phyloP scores from a whole-genome alignment of 2,888 invertebrate species.

The Vandiemenella viatica region DNA sequence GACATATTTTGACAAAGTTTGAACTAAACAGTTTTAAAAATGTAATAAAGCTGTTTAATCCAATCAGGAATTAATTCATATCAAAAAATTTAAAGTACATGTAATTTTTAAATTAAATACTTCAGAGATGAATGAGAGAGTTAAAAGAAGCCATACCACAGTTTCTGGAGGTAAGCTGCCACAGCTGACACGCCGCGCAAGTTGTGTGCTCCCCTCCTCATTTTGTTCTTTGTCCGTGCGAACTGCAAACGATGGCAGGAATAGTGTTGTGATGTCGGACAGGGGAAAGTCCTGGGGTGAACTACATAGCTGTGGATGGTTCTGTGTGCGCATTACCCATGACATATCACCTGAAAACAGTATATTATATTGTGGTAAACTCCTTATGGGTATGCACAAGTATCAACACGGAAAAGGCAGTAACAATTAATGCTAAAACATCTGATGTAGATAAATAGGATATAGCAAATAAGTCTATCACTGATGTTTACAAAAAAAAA shows the following conservation, averaged over 20 bases:
- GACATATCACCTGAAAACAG: conserved; percentile 53
- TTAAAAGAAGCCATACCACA: too few relatives aligned
- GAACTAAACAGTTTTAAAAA: too few relatives aligned
- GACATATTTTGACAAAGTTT: too few relatives aligned
- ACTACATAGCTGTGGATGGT: conserved; percentile 47
- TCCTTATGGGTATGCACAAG: neutral
- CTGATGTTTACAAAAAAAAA: too few relatives aligned
- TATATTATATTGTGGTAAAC: neutral
- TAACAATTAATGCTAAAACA: too few relatives aligned
- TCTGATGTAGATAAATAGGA: too few relatives aligned
- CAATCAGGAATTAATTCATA: too few relatives aligned
- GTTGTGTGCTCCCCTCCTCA: neutral
- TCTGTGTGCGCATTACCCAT: conserved; percentile 88
- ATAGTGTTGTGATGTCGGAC: conserved; percentile 58
- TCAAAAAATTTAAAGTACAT: too few relatives aligned
- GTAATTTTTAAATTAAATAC: too few relatives aligned
- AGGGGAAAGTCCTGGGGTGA: conserved; percentile 46
- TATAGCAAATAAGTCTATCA: too few relatives aligned
- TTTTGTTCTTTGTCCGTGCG: neutral
- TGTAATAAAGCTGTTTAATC: too few relatives aligned
- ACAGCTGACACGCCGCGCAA: neutral
- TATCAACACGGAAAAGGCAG: neutral
- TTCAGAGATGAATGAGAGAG: too few relatives aligned
- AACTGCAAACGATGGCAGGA: conserved; percentile 37
- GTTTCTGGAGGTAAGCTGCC: neutral